Conservation (phyloP, 2,888 invertebrate species). For the Balanococcus diminutus region DNA sequence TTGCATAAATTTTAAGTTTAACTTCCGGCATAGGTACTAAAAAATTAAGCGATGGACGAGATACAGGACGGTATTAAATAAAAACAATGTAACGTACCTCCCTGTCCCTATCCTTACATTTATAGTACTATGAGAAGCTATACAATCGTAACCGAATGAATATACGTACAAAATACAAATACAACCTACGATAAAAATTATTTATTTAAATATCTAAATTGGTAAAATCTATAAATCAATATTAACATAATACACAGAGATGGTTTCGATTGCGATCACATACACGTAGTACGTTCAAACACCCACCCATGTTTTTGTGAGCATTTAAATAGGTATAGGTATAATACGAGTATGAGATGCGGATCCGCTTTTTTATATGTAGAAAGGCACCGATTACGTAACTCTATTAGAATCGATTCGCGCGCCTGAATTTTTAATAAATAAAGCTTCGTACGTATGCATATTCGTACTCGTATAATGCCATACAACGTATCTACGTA, state of each 20-base stretch:
- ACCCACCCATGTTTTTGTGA: background rate
- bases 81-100: background rate
- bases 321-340: background rate
- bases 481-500: background rate
- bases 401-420: conserved; percentile 17
- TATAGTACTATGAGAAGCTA: too few species aligned
- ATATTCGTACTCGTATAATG: background rate
- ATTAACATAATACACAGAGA: conserved; percentile 13
- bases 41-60: background rate
- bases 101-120: too few species aligned
- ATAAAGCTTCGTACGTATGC: background rate
- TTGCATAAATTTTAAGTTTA: background rate
- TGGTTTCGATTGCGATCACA: conserved; percentile 10
- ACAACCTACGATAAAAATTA: conserved; percentile 4
- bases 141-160: background rate
- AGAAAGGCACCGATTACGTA: conserved; percentile 9
- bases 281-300: background rate
- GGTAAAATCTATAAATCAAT: conserved; percentile 27
- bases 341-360: too few species aligned
- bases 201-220: conserved; percentile 4
- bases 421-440: conserved; percentile 18
- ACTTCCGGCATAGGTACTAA: conserved; percentile 1
- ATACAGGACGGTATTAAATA: background rate
- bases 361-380: background rate
- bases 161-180: background rate